A percentile compares a stretch with the other conserved stretches of the same genome.
Evolutionary conservation across 2,888 invertebrate species (phyloP).

Genomic region (Cyclophora punctaria): DNA sequence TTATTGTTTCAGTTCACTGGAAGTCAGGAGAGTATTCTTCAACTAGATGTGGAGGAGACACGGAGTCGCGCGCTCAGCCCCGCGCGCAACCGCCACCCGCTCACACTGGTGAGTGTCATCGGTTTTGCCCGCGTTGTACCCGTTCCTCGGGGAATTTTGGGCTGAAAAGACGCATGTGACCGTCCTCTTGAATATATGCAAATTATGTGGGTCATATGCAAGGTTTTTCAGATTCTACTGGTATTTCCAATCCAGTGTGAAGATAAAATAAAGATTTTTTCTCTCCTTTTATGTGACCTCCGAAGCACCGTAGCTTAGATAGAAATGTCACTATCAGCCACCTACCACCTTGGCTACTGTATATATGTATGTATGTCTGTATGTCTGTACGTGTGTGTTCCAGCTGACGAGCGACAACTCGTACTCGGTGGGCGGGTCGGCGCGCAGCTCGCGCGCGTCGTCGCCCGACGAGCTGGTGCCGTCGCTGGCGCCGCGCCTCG

Average conservation of each 20-base stretch:
- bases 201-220: too few relatives aligned
- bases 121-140: too few relatives aligned
- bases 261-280: too few relatives aligned
- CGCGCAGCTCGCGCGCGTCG: slow-evolving; percentile 76
- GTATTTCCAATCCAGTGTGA: too few relatives aligned
- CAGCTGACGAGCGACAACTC: slow-evolving; percentile 70
- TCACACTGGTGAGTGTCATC: slow-evolving; percentile 46
- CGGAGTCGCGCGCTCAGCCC: slow-evolving; percentile 58
- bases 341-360: too few relatives aligned
- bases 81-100: slow-evolving; percentile 50
- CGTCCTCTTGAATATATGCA: background rate
- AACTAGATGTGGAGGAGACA: slow-evolving; percentile 79
- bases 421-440: slow-evolving; percentile 63
- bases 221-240: too few relatives aligned
- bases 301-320: too few relatives aligned
- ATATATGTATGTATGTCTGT: too few relatives aligned
- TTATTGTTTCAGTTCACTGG: slow-evolving; percentile 79
- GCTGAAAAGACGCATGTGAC: too few relatives aligned
- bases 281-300: too few relatives aligned
- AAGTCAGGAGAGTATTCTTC: slow-evolving; percentile 89
- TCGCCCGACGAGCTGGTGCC: slow-evolving; percentile 79
- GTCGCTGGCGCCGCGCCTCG: slow-evolving; percentile 36
- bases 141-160: too few relatives aligned
- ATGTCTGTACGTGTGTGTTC: background rate
- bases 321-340: too few relatives aligned